A percentile compares a stretch with the other conserved stretches of the same genome.
Conservation (phyloP, 2,888 invertebrate species). For the Leptinotarsa haldemani region DNA sequence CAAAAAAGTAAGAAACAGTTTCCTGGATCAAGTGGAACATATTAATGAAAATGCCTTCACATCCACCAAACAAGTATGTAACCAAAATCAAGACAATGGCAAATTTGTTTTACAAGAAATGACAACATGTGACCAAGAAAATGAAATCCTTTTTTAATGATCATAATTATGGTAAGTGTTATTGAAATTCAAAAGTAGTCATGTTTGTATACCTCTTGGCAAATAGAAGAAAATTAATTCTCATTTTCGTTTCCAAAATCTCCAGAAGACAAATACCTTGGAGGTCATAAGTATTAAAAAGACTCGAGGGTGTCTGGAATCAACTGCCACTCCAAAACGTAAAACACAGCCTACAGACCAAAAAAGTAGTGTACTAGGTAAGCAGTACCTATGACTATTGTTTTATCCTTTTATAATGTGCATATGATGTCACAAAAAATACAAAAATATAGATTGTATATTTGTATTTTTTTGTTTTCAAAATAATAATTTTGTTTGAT, state of each 20-base stretch:
- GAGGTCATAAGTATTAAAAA: conserved; percentile 2
- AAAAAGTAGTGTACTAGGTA: conserved; percentile 5
- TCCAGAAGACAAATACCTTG: background rate
- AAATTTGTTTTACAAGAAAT: background rate
- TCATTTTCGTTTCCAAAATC: background rate
- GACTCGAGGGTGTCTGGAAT: conserved; percentile 4
- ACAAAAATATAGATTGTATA: conserved; percentile 1
- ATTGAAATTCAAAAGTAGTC: background rate
- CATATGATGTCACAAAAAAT: conserved; percentile 6
- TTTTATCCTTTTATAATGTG: conserved; percentile 4
- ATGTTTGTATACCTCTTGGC: conserved; percentile 2
- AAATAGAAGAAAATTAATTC: background rate
- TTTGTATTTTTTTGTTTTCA: conserved; percentile 9
- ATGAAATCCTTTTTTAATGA: background rate
- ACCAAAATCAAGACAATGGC: background rate
- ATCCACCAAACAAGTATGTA: conserved; percentile 5
- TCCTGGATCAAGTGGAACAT: conserved; percentile 3
- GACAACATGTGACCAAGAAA: background rate
- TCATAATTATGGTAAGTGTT: background rate
- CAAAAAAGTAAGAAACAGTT: conserved; percentile 1
- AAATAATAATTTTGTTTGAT: background rate
- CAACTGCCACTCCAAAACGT: background rate
- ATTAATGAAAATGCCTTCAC: conserved; percentile 1
- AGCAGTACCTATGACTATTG: conserved; percentile 7
- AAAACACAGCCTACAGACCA: conserved; percentile 6